Evolutionary conservation across 2,888 invertebrate genomes (phyloP).

Genomic region (Dinocampus coccinellae): DNA sequence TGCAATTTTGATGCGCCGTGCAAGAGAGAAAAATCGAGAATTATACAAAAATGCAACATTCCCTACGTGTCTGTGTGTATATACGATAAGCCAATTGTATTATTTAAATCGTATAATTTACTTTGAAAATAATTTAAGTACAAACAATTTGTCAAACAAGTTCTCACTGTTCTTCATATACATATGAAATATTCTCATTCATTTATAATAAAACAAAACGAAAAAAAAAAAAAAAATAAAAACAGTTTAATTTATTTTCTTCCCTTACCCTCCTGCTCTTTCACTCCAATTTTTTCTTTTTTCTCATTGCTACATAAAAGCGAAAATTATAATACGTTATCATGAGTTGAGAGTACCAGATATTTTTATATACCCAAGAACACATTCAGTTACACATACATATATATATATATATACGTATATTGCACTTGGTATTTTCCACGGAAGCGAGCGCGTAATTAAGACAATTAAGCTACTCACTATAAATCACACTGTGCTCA

Average conservation of each 20-base stretch:
- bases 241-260: too few relatives aligned
- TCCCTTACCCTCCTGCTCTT: too few relatives aligned
- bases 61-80: neutral
- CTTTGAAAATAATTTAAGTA: neutral
- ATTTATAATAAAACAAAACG: neutral
- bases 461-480: conserved; percentile 65
- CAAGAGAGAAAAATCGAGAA: too few relatives aligned
- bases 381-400: neutral
- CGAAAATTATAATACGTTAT: conserved; percentile 3
- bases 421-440: conserved; percentile 59
- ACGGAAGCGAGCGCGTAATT: conserved; percentile 64
- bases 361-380: neutral
- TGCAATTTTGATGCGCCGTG: conserved; percentile 42
- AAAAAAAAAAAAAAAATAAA: too few relatives aligned
- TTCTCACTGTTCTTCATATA: neutral
- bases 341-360: conserved; percentile 10
- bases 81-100: conserved; percentile 1
- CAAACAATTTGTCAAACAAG: conserved; percentile 3
- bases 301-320: neutral
- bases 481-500: conserved; percentile 63
- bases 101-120: conserved; percentile 6
- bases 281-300: neutral
- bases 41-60: conserved; percentile 17
- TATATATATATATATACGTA: conserved; percentile 14
- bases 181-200: conserved; percentile 11